phyloP scores from a whole-genome alignment of 2,888 invertebrate species.

The Chloroclystis v-ata region DNA sequence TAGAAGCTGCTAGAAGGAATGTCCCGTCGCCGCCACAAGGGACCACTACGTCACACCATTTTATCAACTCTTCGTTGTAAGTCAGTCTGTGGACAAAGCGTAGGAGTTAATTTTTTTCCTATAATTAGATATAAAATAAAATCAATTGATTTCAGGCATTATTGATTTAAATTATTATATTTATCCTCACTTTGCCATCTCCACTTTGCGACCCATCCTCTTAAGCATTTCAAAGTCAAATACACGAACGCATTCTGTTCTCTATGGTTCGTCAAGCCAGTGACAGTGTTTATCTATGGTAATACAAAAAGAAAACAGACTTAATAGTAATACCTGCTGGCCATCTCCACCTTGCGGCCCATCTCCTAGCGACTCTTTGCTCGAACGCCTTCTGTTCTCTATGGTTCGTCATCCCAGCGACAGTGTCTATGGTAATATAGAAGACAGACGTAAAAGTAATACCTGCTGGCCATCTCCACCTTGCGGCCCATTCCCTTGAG shows the following conservation, averaged over 20 bases:
- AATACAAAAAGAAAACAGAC: too few relatives aligned
- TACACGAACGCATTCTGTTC: constrained; percentile 87
- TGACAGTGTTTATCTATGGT: too few relatives aligned
- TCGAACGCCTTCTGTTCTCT: constrained; percentile 88
- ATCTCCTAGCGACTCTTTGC: constrained; percentile 79
- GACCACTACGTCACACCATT: constrained; percentile 94
- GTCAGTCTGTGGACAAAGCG: constrained; percentile 48
- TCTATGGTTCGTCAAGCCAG: constrained; percentile 86
- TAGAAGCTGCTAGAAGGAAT: constrained; percentile 94
- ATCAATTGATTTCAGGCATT: too few relatives aligned
- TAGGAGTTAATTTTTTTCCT: too few relatives aligned
- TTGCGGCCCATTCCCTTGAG: constrained; percentile 85
- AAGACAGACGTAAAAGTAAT: too few relatives aligned
- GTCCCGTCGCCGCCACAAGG: constrained; percentile 98
- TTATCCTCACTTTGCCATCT: too few relatives aligned
- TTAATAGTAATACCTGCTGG: constrained; percentile 82
- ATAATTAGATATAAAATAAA: too few relatives aligned
- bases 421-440: too few relatives aligned
- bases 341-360: constrained; percentile 87
- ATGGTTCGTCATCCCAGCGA: constrained; percentile 86
- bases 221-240: constrained; percentile 80
- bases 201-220: constrained; percentile 86
- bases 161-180: too few relatives aligned
- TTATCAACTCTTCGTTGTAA: constrained; percentile 80
- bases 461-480: constrained; percentile 88